These are phyloP conservation scores for Periparus ater DNA, from an alignment of 2,797 vertebrate genomes.

Conservation along the genomic window DNA sequence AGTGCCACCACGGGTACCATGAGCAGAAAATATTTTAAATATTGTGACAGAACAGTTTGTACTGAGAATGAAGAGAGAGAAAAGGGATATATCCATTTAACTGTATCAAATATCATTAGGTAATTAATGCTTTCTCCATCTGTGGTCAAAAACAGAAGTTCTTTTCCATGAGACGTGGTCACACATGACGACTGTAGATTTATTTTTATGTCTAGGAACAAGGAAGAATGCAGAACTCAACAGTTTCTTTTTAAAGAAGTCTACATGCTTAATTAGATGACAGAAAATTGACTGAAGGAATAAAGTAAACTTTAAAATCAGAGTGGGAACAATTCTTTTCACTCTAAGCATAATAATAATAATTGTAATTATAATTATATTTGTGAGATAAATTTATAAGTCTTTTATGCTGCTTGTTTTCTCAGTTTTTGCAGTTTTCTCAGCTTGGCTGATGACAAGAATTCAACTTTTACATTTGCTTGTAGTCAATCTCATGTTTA, in stretches of 20 bases:
- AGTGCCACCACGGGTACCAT: fast-evolving
- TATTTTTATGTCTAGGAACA: not conserved
- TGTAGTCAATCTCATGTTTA: not conserved
- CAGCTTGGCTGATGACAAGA: not conserved
- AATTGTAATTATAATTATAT: not conserved
- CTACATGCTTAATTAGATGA: not conserved
- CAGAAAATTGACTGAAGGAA: not conserved
- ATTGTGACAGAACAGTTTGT: not conserved
- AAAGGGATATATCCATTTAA: not conserved
- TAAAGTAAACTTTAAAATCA: not conserved
- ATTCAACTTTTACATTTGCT: not conserved
- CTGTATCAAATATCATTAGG: not conserved
- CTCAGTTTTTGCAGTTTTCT: not conserved
- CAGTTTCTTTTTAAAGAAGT: fast-evolving
- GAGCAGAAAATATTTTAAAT: not conserved
- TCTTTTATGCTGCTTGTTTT: not conserved
- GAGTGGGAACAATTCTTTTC: not conserved
- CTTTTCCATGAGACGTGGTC: not conserved
- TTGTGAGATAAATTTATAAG: not conserved
- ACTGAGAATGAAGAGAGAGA: not conserved
- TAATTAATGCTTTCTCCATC: not conserved
- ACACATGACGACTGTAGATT: not conserved
- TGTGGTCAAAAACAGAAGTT: not conserved
- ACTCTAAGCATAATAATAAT: not conserved
- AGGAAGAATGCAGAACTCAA: not conserved